Percentiles rank a stretch among this genome's conserved stretches.
Conservation (phyloP, 2,113 vertebrate species). For the Pogonocichla stellata region DNA sequence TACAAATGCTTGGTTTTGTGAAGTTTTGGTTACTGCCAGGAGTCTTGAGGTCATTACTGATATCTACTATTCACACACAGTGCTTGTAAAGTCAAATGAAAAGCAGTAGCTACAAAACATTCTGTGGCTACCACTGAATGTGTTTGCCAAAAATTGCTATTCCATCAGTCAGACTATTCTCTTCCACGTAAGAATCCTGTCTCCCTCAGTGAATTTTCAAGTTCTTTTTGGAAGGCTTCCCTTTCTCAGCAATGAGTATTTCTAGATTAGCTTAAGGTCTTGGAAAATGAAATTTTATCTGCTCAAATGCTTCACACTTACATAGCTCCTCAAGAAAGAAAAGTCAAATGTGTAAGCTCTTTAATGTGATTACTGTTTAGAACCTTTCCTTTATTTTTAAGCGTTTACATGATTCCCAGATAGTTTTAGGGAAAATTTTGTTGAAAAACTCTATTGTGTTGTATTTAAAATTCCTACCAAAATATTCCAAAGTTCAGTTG, state of each 20-base stretch:
- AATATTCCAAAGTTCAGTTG: background rate
- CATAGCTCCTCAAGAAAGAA: background rate
- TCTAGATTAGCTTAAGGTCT: background rate
- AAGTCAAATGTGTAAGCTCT: background rate
- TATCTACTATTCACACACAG: background rate
- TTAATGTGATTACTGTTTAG: background rate
- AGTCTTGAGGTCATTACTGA: background rate
- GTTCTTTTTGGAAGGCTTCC: background rate
- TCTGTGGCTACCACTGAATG: background rate
- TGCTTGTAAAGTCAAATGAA: background rate
- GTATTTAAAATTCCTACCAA: background rate
- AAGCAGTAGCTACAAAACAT: background rate
- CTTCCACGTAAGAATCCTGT: background rate
- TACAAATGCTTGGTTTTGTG: background rate
- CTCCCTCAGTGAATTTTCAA: background rate
- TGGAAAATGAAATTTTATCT: background rate
- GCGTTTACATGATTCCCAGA: background rate
- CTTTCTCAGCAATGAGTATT: background rate
- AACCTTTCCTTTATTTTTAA: background rate
- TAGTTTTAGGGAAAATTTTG: background rate
- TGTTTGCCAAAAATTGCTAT: background rate
- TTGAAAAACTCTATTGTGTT: background rate
- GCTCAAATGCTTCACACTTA: background rate
- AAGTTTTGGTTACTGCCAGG: background rate
- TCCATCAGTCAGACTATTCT: background rate